Conservation (phyloP, 1,140 invertebrate species). For the Aricia agestis region DNA sequence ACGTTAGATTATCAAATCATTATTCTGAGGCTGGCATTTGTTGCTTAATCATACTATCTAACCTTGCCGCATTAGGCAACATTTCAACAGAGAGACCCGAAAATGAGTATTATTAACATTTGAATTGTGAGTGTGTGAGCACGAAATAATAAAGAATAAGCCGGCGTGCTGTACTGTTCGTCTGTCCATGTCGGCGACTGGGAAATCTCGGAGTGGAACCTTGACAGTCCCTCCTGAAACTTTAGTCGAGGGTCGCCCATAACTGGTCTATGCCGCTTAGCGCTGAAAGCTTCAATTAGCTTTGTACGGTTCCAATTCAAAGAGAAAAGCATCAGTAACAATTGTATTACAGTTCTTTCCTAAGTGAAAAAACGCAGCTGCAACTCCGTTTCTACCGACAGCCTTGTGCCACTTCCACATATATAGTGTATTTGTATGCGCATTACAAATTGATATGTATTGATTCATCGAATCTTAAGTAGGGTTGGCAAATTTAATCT, state of each 20-base stretch:
- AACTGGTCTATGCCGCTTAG: background rate
- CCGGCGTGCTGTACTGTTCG: background rate
- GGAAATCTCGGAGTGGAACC: background rate
- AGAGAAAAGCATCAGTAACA: background rate
- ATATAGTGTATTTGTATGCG: conserved; percentile 50
- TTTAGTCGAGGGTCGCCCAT: background rate
- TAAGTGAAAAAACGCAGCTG: conserved; percentile 32
- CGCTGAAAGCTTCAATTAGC: background rate
- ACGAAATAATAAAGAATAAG: background rate
- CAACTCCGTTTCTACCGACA: conserved; percentile 56
- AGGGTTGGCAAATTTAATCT: conserved; percentile 15
- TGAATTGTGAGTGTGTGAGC: conserved; percentile 21
- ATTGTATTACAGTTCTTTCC: conserved; percentile 41
- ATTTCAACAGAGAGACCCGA: conserved; percentile 30
- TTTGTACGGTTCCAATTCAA: background rate
- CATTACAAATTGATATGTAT: conserved; percentile 48
- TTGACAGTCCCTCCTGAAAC: background rate
- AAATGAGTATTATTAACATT: conserved; percentile 36
- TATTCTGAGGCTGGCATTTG: conserved; percentile 40
- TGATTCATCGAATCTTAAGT: conserved; percentile 42
- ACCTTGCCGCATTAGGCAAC: conserved; percentile 54
- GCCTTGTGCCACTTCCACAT: conserved; percentile 62
- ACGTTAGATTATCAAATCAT: conserved; percentile 45
- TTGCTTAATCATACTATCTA: conserved; percentile 46
- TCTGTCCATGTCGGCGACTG: background rate